Percentiles rank a stretch among this genome's conserved stretches.
Conservation (phyloP, 2,888 invertebrate genomes). For the Platerodrilus igneus region DNA sequence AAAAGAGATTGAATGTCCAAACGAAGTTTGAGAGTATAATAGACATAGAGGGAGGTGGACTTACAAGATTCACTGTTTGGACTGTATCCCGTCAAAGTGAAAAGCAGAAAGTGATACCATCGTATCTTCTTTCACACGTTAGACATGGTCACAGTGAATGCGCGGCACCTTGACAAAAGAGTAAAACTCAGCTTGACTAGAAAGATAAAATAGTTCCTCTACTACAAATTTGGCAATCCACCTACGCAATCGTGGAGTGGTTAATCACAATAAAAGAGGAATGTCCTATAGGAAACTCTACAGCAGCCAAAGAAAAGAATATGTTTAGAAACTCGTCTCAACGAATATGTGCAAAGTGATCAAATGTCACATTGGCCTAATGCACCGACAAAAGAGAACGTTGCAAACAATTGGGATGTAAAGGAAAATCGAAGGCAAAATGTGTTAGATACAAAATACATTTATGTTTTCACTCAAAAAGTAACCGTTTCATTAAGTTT, state of each 20-base stretch:
- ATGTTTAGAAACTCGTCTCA: constrained; percentile 5
- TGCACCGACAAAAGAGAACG: constrained; percentile 13
- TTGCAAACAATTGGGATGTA: constrained; percentile 8
- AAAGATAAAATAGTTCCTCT: constrained; percentile 5
- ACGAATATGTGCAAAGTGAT: too few relatives aligned
- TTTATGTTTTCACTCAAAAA: too few relatives aligned
- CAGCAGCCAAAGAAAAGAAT: constrained; percentile 5
- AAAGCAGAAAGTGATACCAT: constrained; percentile 22
- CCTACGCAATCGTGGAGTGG: constrained; percentile 1
- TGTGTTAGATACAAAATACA: constrained; percentile 13
- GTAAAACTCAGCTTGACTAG: constrained; percentile 10
- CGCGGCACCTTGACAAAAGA: constrained; percentile 17
- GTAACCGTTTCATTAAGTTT: too few relatives aligned
- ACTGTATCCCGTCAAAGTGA: constrained; percentile 18
- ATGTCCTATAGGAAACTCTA: constrained; percentile 7
- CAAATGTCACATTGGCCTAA: constrained; percentile 8
- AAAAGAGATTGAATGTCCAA: constrained; percentile 11
- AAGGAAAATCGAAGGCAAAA: constrained; percentile 16
- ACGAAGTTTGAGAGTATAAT: constrained; percentile 13
- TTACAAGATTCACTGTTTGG: constrained; percentile 18
- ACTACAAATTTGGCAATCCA: constrained; percentile 4
- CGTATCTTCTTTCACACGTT: constrained; percentile 21
- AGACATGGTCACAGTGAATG: constrained; percentile 17
- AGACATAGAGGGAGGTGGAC: constrained; percentile 18
- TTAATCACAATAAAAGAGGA: neutral